A percentile compares a stretch with the other conserved stretches of the same genome.
Evolutionary conservation across 2,797 vertebrate species (phyloP).

Genomic region (Sitta carolinensis): DNA sequence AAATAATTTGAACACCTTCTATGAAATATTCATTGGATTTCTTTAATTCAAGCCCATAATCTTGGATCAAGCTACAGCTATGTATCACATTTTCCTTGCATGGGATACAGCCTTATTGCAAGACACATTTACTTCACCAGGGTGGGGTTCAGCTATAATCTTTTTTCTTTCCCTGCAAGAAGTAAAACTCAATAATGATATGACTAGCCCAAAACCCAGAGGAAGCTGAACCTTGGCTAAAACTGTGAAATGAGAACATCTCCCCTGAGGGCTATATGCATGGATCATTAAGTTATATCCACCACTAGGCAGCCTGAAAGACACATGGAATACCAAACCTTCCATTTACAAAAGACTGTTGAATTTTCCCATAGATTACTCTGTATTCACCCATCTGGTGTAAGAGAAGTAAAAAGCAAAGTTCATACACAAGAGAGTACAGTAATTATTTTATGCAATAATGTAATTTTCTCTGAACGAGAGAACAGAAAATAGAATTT

Average conservation of each 20-base stretch:
- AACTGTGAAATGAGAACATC: slow-evolving; percentile 16
- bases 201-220: not conserved
- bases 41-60: not conserved
- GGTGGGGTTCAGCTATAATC: not conserved
- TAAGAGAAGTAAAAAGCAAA: not conserved
- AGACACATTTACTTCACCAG: slow-evolving; percentile 19
- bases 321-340: not conserved
- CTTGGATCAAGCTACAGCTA: not conserved
- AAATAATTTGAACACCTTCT: not conserved
- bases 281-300: not conserved
- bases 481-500: not conserved
- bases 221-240: not conserved
- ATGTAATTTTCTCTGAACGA: not conserved
- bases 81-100: slow-evolving; percentile 11
- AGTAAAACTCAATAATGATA: not conserved
- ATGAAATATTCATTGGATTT: not conserved
- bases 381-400: not conserved
- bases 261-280: not conserved
- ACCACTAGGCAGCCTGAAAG: not conserved
- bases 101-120: not conserved
- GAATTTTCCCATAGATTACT: not conserved
- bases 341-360: not conserved
- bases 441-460: not conserved
- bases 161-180: not conserved
- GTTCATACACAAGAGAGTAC: not conserved